Conservation (phyloP, 2,888 invertebrate genomes). For the Caenorhabditis macrosperma region DNA sequence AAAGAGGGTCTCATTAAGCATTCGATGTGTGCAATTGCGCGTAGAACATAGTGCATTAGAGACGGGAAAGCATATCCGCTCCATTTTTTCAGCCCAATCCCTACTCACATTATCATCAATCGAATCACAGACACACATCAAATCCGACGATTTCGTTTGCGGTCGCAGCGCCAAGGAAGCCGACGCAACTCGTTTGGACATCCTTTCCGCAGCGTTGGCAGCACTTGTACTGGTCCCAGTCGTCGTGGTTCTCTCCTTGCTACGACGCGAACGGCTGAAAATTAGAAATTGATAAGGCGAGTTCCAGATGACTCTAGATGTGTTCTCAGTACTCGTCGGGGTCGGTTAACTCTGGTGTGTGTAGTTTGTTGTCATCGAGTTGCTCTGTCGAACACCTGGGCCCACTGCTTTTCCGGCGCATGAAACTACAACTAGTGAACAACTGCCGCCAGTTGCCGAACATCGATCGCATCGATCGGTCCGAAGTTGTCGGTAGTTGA, state of each 20-base stretch:
- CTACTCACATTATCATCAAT: conserved; percentile 74
- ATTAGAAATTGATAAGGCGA: neutral
- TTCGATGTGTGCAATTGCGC: neutral
- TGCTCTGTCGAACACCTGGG: neutral
- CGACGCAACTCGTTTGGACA: conserved; percentile 60
- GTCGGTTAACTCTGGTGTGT: conserved; percentile 12
- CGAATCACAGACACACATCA: conserved; percentile 77
- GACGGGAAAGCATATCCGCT: no score
- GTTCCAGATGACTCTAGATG: neutral
- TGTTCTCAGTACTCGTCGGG: conserved; percentile 23
- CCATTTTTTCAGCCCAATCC: neutral
- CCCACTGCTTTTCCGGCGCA: conserved; percentile 66
- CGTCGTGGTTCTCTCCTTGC: conserved; percentile 52
- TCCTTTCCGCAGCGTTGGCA: conserved; percentile 43
- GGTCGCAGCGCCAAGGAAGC: conserved; percentile 54
- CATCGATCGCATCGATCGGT: conserved; percentile 63
- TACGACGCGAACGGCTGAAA: conserved; percentile 64
- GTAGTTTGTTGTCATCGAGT: conserved; percentile 21
- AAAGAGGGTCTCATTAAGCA: neutral
- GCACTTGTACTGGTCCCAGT: conserved; percentile 32
- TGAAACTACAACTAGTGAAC: conserved; percentile 71
- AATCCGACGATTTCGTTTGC: conserved; percentile 47
- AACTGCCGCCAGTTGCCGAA: conserved; percentile 68
- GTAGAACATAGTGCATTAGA: neutral
- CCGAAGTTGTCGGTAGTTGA: conserved; percentile 24